These are phyloP conservation scores for Bombycilla garrulus DNA, from an alignment of 2,113 vertebrate genomes.

Conservation along the genomic window DNA sequence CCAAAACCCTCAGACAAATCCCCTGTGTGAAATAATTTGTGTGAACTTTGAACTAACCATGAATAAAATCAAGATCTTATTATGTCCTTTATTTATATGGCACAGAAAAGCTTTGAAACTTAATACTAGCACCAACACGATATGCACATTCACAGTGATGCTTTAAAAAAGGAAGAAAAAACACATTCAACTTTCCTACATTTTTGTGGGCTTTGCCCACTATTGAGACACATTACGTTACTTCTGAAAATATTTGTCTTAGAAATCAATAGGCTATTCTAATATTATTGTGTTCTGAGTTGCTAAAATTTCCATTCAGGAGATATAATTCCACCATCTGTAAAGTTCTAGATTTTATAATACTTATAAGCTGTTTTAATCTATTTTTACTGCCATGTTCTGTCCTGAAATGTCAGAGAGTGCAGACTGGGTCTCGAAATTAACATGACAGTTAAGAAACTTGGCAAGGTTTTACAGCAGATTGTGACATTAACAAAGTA, in stretches of 20 bases:
- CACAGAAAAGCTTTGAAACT: constrained; percentile 70
- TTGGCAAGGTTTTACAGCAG: constrained; percentile 82
- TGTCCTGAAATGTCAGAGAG: constrained; percentile 86
- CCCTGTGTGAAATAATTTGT: constrained; percentile 71
- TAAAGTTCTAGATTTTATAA: constrained; percentile 84
- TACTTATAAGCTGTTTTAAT: constrained; percentile 87
- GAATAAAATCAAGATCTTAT: constrained; percentile 71
- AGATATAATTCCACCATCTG: constrained; percentile 81
- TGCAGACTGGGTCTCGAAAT: constrained; percentile 81
- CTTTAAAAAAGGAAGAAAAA: constrained; percentile 26
- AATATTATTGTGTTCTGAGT: constrained; percentile 73
- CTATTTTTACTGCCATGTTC: constrained; percentile 87
- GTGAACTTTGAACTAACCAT: constrained; percentile 73
- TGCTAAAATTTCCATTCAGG: constrained; percentile 74
- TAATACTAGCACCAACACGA: constrained; percentile 25
- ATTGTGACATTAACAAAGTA: constrained; percentile 85
- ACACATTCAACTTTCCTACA: background rate
- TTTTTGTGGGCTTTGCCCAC: constrained; percentile 17
- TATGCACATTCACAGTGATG: constrained; percentile 21
- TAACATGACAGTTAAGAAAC: constrained; percentile 87
- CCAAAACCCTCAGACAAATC: constrained; percentile 67
- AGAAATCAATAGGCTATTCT: constrained; percentile 72
- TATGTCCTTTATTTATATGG: constrained; percentile 67
- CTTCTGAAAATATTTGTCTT: constrained; percentile 79
- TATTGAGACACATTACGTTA: background rate